A percentile compares a stretch with the other conserved stretches of the same genome.
These are phyloP conservation scores for Saturnia pavonia DNA, from an alignment of 2,888 invertebrate genomes.

Conservation along the genomic window DNA sequence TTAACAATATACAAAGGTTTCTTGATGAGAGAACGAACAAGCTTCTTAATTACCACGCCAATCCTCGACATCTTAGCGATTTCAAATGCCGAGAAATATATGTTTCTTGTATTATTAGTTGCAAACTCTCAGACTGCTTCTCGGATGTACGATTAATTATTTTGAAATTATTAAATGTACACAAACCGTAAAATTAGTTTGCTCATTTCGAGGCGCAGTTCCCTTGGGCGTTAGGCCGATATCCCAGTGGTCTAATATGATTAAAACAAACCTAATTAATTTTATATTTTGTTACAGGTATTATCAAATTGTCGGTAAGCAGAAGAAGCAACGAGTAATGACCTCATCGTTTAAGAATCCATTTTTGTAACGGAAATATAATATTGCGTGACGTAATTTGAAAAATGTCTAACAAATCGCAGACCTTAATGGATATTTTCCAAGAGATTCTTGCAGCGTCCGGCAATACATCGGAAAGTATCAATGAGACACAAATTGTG, in stretches of 20 bases:
- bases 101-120: not conserved
- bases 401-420: constrained; percentile 68
- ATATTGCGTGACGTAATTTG: not conserved
- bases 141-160: not conserved
- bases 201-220: no score
- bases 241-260: not conserved
- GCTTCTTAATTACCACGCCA: not conserved
- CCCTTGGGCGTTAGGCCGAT: not conserved
- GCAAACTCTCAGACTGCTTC: not conserved
- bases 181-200: no score
- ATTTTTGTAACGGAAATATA: not conserved
- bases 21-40: not conserved
- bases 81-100: not conserved
- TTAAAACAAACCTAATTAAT: not conserved
- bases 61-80: not conserved
- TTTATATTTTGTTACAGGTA: constrained; percentile 3
- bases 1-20: not conserved
- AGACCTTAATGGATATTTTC: constrained; percentile 68
- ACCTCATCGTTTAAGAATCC: not conserved
- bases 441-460: constrained; percentile 72
- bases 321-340: constrained; percentile 4
- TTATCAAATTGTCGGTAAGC: not conserved
- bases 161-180: no score
- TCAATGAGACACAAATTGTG: constrained; percentile 68
- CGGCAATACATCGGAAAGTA: constrained; percentile 62